phyloP scores from a whole-genome alignment of 1,140 invertebrate species.

The Megalopta genalis region DNA sequence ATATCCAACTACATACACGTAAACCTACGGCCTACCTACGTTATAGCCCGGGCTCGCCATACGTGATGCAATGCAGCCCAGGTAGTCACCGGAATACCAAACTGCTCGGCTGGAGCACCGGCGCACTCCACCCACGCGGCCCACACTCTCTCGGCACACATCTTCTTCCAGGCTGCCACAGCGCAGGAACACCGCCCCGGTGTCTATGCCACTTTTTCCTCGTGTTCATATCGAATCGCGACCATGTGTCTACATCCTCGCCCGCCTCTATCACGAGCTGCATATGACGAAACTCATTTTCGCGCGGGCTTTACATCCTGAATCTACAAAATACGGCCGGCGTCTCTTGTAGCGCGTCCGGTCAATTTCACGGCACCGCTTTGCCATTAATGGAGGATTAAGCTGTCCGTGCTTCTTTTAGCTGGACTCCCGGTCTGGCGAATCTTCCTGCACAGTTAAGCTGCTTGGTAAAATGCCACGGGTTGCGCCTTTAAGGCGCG shows the following conservation, averaged over 20 bases:
- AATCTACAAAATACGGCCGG: constrained; percentile 66
- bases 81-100: constrained; percentile 72
- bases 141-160: constrained; percentile 13
- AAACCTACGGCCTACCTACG: constrained; percentile 69
- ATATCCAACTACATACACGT: constrained; percentile 66
- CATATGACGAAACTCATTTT: constrained; percentile 73
- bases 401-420: no score
- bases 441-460: no score
- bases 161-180: constrained; percentile 17
- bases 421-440: no score
- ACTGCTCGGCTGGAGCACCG: constrained; percentile 42
- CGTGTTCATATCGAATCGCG: constrained; percentile 52
- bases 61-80: constrained; percentile 72
- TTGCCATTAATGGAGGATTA: no score
- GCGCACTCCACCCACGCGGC: constrained; percentile 19
- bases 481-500: no score
- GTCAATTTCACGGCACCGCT: neutral
- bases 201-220: constrained; percentile 48
- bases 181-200: neutral
- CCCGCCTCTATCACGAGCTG: constrained; percentile 35
- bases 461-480: no score
- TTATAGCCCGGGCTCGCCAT: constrained; percentile 66
- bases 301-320: constrained; percentile 66
- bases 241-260: constrained; percentile 48
- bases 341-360: neutral